Base-by-base conservation (phyloP, 2,113 vertebrate genomes). In the Varanus salvator region DNA sequence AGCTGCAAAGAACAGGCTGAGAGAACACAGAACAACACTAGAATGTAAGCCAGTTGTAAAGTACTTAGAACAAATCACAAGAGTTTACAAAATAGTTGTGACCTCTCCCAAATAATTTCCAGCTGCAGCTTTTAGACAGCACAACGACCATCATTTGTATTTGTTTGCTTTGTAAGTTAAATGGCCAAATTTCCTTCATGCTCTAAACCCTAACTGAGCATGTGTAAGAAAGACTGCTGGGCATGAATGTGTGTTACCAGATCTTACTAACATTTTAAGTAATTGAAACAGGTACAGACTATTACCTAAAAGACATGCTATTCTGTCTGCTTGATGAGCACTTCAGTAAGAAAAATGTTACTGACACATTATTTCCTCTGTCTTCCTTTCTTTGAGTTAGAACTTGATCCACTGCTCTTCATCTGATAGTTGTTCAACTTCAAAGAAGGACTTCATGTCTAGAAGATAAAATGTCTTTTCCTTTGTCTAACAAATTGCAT, bases 1-100 rank as follows among this genome's bases (percentile, higher is more conserved):
- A 90, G 54, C 23, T 85, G 64, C 21, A 88, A 80, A 80, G 68
- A 75, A 52, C 9, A 75, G 29, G 25, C 71, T 88, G 82, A 88
- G 89, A 86, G 66, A 72, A 29, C 77, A 54, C 11, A 21, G 81
- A 90, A 8, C 50, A 84, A 0, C 12, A 4, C 19, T 69, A 50
- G 87, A 78, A 19, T 3, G 0, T 57, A 69, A 50, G 0, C 57
- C n/a, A 85, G n/a, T 52, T 90, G 6, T 69, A 93, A 88, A 66
- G n/a, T 90, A 77, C 8, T 25, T 3, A 84, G 60, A 50, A 57
- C 4, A 84, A 69, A 34, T 52, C 38, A 7, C 25, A 29, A 44
- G 27, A 54, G 77, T 15, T 80, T 25, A 52, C 44, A 77, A 48
- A 78, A 50, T 9, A 54, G 77, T 80, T 52, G 77, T 17, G 77